Base-by-base conservation (phyloP, 2,113 vertebrate genomes). In the Numenius arquata region DNA sequence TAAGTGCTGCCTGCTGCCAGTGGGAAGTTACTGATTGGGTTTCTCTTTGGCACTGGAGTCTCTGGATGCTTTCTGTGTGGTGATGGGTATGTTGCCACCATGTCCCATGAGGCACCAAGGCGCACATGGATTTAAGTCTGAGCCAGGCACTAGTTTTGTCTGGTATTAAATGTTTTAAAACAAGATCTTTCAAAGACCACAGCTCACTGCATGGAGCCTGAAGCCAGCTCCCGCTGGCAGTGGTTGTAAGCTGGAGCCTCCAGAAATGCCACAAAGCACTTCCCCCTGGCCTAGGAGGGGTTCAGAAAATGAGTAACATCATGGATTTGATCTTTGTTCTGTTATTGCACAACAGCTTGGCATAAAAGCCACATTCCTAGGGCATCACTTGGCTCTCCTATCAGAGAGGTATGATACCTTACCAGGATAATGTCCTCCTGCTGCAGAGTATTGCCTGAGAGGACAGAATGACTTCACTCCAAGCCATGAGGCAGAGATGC, bases 51-150 rank as follows among this genome's bases (percentile, higher is more conserved):
- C 23, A 63, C 80, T 76, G 67, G 58, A 55, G 47, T 9, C 16
- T 21, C 63, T 47, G 26, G 50, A 22, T 66, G 66, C 32, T 83
- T 82, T 62, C 61, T 77, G 40, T 36, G 21, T 15, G n/a, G 22
- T 0, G 4, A 12, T 26, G 45, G 63, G n/a, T n/a, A 55, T 4
- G 1, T 15, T 53, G 38, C 56, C 62, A 61, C 41, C 0, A 0
- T 13, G 45, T n/a, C 22, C 5, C 4, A 21, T 1, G 5, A 55
- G 30, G 36, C 43, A 40, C 17, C 5, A 2, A 23, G 48, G 30
- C 27, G 14, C 9, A 3, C 0, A 0, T 4, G 41, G 30, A 34
- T 53, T 71, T 40, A 62, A 41, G 34, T 36, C 43, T 2, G 8
- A 40, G 52, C 41, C 30, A 50, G 48, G 34, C 63, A 14, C 40